Evolutionary conservation across 2,797 vertebrate species (phyloP).

Genomic region (Falco peregrinus): DNA sequence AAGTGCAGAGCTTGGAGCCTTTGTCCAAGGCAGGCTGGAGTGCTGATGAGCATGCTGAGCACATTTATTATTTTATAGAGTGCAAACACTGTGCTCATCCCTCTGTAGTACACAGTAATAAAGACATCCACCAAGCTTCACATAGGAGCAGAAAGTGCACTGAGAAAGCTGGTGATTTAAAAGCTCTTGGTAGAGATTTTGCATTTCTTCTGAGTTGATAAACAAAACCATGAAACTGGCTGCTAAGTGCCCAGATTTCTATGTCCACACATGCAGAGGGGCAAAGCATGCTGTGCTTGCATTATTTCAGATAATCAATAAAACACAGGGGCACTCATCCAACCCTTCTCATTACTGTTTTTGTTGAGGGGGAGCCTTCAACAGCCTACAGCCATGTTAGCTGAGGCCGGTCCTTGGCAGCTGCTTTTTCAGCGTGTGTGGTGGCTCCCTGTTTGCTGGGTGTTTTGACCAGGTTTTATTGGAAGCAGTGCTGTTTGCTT

Average conservation of each 20-base stretch:
- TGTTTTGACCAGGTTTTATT: background rate
- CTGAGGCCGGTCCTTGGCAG: background rate
- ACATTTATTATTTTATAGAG: slow-evolving; percentile 19
- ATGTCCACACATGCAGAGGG: background rate
- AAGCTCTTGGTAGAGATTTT: background rate
- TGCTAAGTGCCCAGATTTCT: background rate
- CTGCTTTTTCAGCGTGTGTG: background rate
- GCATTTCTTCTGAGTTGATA: background rate
- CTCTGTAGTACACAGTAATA: background rate
- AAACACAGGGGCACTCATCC: rapidly evolving
- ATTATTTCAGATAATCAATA: background rate
- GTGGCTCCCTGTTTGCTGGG: background rate
- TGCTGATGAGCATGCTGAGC: slow-evolving; percentile 34
- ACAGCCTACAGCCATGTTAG: background rate
- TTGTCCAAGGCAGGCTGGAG: slow-evolving; percentile 9
- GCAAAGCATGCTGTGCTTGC: background rate
- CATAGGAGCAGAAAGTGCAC: background rate
- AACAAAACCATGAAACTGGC: background rate
- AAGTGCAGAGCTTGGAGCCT: background rate
- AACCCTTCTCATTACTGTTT: background rate
- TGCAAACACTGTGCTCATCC: background rate
- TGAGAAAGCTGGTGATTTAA: background rate
- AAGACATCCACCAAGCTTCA: background rate
- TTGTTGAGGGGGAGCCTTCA: background rate
- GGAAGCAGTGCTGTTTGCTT: background rate